Base-by-base conservation (phyloP, 1,140 invertebrate genomes). In the Lysiphlebus fabarum region DNA sequence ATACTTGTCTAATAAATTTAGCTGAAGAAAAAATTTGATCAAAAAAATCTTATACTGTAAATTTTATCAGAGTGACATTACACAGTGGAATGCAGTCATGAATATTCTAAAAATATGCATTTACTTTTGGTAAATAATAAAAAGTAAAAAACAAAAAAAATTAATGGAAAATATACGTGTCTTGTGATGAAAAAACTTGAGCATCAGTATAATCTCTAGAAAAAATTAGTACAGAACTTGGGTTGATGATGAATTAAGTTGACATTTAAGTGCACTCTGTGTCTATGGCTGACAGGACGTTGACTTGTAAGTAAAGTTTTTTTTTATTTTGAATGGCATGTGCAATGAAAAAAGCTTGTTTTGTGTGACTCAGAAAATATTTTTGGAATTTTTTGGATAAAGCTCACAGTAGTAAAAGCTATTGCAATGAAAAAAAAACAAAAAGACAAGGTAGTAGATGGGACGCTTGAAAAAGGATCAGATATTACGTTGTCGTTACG, bases 401-500 rank as follows among this genome's bases (percentile, higher is more conserved):
- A 26, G 17, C 17, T 2, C 2, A 26, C 17, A 26, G 17, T 26
- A 26, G 17, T 26, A 26, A 26, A 26, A 26, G 4, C 17, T 26
- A 26, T 26, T 26, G 45, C 10, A 7, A 40, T 11, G 10, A 44
- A 44, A 49, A 59, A 38, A 34, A 53, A 34, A 34, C 26, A 47
- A 17, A 34, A 53, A 34, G 50, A 53, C 37, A 41, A 11, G 36
- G 41, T 34, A 53, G 33, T n/a, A 42, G 34, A 43, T 37, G 34
- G 42, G 7, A 55, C 7, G 1, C 34, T 44, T 14, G 34, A 34
- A 34, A 40, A 56, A 55, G 38, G 42, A 56, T 51, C 55, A 48
- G 60, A 62, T 62, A 62, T 62, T 62, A 55, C 47, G 53, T 51
- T 33, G 65, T 61, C 57, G 40, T 62, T 37, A 53, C 62, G 65